Conservation (phyloP, 2,888 invertebrate species). For the Pocota personata region DNA sequence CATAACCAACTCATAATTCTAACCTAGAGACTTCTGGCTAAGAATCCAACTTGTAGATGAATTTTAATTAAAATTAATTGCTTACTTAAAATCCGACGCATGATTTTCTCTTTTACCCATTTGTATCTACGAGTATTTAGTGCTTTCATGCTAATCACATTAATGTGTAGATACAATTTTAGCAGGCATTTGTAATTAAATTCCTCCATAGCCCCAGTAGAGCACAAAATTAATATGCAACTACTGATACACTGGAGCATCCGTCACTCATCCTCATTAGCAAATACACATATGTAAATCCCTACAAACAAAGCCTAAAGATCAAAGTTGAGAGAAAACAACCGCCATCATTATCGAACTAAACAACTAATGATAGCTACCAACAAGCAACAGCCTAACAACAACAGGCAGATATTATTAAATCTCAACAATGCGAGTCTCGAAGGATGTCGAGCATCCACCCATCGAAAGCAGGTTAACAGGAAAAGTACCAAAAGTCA, state of each 20-base stretch:
- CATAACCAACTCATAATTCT: too few species aligned
- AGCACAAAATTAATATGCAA: neutral
- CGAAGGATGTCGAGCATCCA: neutral
- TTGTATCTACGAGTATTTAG: too few species aligned
- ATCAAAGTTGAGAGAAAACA: slow-evolving; percentile 1
- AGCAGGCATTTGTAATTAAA: too few species aligned
- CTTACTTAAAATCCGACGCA: too few species aligned
- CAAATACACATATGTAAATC: neutral
- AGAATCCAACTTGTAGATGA: too few species aligned
- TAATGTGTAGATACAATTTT: too few species aligned
- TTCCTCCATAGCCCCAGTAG: neutral
- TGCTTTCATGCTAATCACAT: too few species aligned
- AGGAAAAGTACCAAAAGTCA: neutral
- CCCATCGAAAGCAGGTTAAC: slow-evolving; percentile 11
- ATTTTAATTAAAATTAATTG: too few species aligned
- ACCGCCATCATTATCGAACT: neutral
- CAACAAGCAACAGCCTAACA: slow-evolving; percentile 5
- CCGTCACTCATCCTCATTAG: slow-evolving; percentile 5
- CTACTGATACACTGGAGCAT: neutral
- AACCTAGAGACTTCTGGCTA: too few species aligned
- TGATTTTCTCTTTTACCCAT: too few species aligned
- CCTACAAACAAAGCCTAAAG: neutral
- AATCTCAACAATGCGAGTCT: slow-evolving; percentile 27
- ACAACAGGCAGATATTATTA: slow-evolving; percentile 8
- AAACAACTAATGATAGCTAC: neutral